Evolutionary conservation across 2,113 vertebrate species (phyloP), one percentile per base, ranked within the genome.

Genomic region (Muntiacus muntjak): DNA sequence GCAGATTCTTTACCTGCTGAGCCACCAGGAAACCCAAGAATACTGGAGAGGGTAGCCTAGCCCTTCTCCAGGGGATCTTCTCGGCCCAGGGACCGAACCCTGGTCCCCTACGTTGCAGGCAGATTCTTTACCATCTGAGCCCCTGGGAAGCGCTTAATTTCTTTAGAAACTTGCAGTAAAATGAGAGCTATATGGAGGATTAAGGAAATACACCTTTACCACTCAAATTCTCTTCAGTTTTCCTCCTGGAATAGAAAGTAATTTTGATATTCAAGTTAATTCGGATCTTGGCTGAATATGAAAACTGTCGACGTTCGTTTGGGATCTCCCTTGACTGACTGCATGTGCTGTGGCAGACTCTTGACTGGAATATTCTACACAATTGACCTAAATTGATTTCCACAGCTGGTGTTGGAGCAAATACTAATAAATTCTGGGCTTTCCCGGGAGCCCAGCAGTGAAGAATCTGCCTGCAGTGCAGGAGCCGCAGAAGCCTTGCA

Each of bases 391-490:
- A 62, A 26, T 33, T 5, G 84, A 62, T 43, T 62, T 33, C 55
- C 84, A 94, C 55, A 25, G 11, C 54, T 1, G 4, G 40, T 87
- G 40, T 33, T 62, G 60, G 13, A 71, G 26, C 11, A 40, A 40
- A 30, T 4, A 19, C 25, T 57, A 36, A 67, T 36, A n/a, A 67
- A 19, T 8, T 10, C 33, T 36, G n/a, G 19, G 5, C 19, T 40
- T 40, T 2, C 10, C 67, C 0, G 0, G 67, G 5, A 19, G 67
- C 9, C 10, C 67, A 11, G 36, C 36, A 1, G 36, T 13, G 2
- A 74, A 40, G 67, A 36, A 12, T 25, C 67, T 6, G 5, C n/a
- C n/a, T 40, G 67, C 19, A 12, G 1, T 13, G 10, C 36, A 74
- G 67, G 19, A 74, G 36, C 10, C 4, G 1, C 21, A 74, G 67